phyloP scores from a whole-genome alignment of 2,888 invertebrate species.

The Rapana venosa region DNA sequence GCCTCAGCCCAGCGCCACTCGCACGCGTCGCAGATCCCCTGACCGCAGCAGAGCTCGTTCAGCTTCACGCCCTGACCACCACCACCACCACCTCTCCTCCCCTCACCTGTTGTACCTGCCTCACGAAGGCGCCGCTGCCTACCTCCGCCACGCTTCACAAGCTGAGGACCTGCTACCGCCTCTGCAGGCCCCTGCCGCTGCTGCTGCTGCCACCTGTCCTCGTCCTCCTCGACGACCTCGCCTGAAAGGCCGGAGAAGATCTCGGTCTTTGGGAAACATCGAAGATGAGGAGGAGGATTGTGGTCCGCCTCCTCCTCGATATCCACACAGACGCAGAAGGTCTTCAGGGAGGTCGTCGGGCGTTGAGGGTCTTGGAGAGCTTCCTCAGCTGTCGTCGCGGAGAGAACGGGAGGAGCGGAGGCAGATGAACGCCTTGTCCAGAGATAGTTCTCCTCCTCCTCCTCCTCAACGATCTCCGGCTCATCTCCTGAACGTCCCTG shows the following conservation, averaged over 20 bases:
- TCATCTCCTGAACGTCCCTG: conserved; percentile 6
- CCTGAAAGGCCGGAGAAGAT: neutral
- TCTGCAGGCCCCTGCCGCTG: neutral
- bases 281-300: no score
- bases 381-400: neutral
- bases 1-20: neutral
- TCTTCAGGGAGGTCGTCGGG: neutral
- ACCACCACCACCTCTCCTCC: neutral
- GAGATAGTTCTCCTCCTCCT: neutral
- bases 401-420: neutral
- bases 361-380: neutral
- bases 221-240: neutral
- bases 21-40: neutral
- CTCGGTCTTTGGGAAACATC: neutral
- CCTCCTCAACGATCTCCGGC: neutral
- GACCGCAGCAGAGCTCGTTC: neutral
- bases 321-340: neutral
- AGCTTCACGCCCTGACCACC: neutral
- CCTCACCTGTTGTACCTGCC: conserved; percentile 16
- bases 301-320: no score
- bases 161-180: neutral
- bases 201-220: neutral
- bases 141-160: no score
- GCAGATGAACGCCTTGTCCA: conserved; percentile 11
- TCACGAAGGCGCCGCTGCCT: neutral